Conservation (phyloP, 2,113 vertebrate genomes). For the Lepidothrix coronata region DNA sequence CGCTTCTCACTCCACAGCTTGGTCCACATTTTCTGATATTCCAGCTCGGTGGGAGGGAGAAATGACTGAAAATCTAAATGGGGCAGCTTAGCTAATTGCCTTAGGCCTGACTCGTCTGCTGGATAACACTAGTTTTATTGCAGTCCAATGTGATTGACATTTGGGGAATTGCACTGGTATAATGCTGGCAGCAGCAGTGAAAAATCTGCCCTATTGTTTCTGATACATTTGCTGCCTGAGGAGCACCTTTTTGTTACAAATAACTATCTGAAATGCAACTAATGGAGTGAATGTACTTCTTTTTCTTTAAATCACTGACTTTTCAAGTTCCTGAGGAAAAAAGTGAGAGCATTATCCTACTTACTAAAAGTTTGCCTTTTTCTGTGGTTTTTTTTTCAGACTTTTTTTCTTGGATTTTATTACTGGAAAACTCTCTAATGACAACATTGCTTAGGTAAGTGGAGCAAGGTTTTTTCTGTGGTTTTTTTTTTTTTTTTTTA, state of each 20-base stretch:
- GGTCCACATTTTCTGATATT: neutral
- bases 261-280: neutral
- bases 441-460: conserved; percentile 60
- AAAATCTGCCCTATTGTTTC: conserved; percentile 20
- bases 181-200: neutral
- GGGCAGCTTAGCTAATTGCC: neutral
- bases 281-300: neutral
- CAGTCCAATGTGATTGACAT: neutral
- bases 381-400: neutral
- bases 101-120: neutral
- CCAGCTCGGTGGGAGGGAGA: neutral
- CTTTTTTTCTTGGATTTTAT: conserved; percentile 37
- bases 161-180: neutral
- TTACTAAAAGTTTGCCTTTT: neutral
- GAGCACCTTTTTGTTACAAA: neutral
- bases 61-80: neutral
- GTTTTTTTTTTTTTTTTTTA: neutral
- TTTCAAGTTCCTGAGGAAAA: neutral
- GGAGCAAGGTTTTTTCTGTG: neutral
- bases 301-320: neutral
- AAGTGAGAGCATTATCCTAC: neutral
- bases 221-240: neutral
- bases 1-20: neutral
- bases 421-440: conserved; percentile 30
- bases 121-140: neutral